Evolutionary conservation across 2,113 vertebrate genomes (phyloP).

Genomic region (Channa argus): DNA sequence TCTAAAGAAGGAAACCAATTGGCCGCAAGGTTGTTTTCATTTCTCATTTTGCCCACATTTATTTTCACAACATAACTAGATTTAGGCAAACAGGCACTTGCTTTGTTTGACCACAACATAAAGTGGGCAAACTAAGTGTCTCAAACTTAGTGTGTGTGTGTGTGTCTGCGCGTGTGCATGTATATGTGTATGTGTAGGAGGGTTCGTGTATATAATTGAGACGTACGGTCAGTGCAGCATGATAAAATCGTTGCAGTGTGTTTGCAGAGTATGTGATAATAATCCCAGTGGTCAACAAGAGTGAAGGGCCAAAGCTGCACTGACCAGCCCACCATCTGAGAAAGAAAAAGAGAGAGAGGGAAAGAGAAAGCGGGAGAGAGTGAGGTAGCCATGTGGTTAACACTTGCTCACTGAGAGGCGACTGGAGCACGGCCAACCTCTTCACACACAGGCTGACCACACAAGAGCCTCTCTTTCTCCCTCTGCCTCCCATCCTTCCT

Average conservation of each 20-base stretch:
- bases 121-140: conserved; percentile 34
- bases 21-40: conserved; percentile 16
- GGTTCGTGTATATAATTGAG: background rate
- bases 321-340: conserved; percentile 76
- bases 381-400: conserved; percentile 82
- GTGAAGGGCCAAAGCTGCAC: conserved; percentile 72
- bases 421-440: conserved; percentile 80
- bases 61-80: conserved; percentile 42
- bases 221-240: conserved; percentile 53
- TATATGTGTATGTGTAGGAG: conserved; percentile 40
- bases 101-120: conserved; percentile 66
- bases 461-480: conserved; percentile 82
- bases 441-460: conserved; percentile 82
- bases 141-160: conserved; percentile 8
- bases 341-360: conserved; percentile 52
- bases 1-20: background rate
- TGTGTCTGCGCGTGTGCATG: conserved; percentile 23
- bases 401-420: conserved; percentile 82
- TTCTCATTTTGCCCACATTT: conserved; percentile 28
- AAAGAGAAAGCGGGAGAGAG: conserved; percentile 61
- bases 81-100: conserved; percentile 39
- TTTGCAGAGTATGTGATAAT: conserved; percentile 80
- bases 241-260: conserved; percentile 75
- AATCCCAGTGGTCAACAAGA: conserved; percentile 81
- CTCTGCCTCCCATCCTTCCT: conserved; percentile 79